Conservation (phyloP, 2,888 invertebrate species). For the Conchocele bisecta region DNA sequence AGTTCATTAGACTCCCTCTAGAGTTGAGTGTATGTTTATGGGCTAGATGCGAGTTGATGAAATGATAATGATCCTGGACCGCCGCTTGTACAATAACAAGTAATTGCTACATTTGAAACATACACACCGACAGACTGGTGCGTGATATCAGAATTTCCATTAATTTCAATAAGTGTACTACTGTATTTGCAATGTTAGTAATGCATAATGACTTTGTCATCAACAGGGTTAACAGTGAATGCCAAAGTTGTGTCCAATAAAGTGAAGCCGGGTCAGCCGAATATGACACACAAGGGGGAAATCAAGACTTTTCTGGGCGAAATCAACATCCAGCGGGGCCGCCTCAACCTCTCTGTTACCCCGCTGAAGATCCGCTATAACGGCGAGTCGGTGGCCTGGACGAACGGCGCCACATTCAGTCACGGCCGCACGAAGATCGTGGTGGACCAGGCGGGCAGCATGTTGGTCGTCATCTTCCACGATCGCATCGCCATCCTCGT, state of each 20-base stretch:
- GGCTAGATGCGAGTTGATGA: too few species aligned
- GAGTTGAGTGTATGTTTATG: too few species aligned
- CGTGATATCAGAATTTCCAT: too few species aligned
- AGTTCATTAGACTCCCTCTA: too few species aligned
- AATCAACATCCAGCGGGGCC: conserved; percentile 49
- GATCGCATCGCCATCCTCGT: conserved; percentile 61
- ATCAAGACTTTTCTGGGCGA: conserved; percentile 65
- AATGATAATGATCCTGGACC: too few species aligned
- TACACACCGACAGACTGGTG: too few species aligned
- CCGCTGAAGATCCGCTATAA: conserved; percentile 41
- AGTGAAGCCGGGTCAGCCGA: neutral
- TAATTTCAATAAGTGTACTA: too few species aligned
- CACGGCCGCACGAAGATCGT: conserved; percentile 63
- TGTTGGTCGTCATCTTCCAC: conserved; percentile 63
- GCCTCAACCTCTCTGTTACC: conserved; percentile 33
- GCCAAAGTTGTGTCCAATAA: conserved; percentile 60
- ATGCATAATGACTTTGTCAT: too few species aligned
- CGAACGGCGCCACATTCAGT: conserved; percentile 50
- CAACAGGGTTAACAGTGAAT: conserved; percentile 60
- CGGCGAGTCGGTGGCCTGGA: conserved; percentile 50
- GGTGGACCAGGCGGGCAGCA: conserved; percentile 58
- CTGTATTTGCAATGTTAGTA: too few species aligned
- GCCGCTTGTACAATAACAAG: too few species aligned
- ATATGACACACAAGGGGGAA: conserved; percentile 27
- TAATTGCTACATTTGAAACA: too few species aligned